Evolutionary conservation across 23 tunicate species (phyloP).

Genomic region (Diplosoma virens): DNA sequence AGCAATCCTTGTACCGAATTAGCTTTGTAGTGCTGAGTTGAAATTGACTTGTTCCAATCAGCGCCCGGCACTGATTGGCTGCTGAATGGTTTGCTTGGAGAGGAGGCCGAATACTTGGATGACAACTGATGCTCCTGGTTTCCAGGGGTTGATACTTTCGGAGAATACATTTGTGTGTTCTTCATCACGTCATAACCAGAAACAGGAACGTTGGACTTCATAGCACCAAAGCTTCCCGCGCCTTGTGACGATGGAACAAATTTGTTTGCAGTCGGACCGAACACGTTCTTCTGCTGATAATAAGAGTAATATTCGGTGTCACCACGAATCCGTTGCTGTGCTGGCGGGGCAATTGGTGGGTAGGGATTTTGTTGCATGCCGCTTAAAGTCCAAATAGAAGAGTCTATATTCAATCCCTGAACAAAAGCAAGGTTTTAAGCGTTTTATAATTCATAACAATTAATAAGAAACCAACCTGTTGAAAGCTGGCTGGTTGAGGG

Average conservation of each 20-base stretch:
- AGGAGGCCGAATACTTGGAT: constrained; percentile 17
- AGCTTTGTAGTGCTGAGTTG: constrained; percentile 33
- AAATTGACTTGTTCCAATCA: constrained; percentile 42
- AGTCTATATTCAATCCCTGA: constrained; percentile 19
- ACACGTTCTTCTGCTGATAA: constrained; percentile 26
- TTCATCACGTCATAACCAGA: constrained; percentile 27
- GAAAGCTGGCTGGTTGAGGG: constrained; percentile 18
- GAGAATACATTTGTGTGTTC: constrained; percentile 40
- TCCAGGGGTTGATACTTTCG: constrained; percentile 43
- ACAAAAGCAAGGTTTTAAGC: too few species aligned
- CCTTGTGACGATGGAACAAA: constrained; percentile 38
- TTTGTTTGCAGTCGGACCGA: constrained; percentile 17
- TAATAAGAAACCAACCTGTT: too few species aligned
- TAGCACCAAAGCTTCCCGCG: constrained; percentile 27
- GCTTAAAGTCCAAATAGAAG: constrained; percentile 16
- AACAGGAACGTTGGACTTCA: constrained; percentile 35
- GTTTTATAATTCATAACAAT: too few species aligned
- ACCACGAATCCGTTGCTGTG: constrained; percentile 36
- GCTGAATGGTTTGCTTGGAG: constrained; percentile 20
- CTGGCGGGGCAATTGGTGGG: constrained; percentile 61
- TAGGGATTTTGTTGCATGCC: constrained; percentile 15
- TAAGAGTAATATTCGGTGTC: constrained; percentile 6
- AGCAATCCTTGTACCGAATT: constrained; percentile 70
- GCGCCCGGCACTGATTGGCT: constrained; percentile 5
- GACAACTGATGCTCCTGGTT: constrained; percentile 22